phyloP scores from a whole-genome alignment of 2,888 invertebrate genomes.

The Schizotus pectinicornis region DNA sequence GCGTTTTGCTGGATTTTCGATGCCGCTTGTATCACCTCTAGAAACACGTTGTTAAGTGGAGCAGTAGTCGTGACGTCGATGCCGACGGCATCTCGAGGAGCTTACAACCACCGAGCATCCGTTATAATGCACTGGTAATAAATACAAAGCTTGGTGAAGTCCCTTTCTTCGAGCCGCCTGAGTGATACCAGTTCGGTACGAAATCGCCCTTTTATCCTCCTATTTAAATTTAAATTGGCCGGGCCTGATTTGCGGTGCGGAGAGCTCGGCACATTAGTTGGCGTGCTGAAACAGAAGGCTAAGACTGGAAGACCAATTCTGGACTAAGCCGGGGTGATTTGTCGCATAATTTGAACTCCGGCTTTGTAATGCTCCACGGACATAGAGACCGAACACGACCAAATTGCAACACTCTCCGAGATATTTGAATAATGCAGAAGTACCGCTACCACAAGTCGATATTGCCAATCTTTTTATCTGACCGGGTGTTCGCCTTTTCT shows the following conservation, averaged over 20 bases:
- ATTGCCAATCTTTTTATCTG: conserved; percentile 10
- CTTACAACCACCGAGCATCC: not conserved
- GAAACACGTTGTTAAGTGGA: no score
- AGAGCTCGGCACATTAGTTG: conserved; percentile 13
- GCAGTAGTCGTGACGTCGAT: not conserved
- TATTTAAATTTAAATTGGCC: conserved; percentile 42
- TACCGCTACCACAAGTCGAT: conserved; percentile 6
- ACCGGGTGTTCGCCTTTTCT: not conserved
- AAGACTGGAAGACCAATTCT: conserved; percentile 26
- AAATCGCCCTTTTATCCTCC: conserved; percentile 33
- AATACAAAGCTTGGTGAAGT: conserved; percentile 9
- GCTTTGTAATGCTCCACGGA: conserved; percentile 22
- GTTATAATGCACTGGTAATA: conserved; percentile 14
- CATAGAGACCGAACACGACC: conserved; percentile 19
- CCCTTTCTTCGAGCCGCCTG: conserved; percentile 2
- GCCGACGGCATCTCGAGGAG: conserved; percentile 4
- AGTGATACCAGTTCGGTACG: conserved; percentile 2
- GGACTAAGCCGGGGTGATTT: conserved; percentile 38
- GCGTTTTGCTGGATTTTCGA: no score
- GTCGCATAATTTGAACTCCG: conserved; percentile 38
- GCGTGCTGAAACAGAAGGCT: conserved; percentile 18
- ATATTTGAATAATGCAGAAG: conserved; percentile 32
- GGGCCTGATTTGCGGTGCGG: conserved; percentile 31
- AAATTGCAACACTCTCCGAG: conserved; percentile 26
- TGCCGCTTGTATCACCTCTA: no score